Conservation (phyloP, 2,113 vertebrate species). For the Lathamus discolor region DNA sequence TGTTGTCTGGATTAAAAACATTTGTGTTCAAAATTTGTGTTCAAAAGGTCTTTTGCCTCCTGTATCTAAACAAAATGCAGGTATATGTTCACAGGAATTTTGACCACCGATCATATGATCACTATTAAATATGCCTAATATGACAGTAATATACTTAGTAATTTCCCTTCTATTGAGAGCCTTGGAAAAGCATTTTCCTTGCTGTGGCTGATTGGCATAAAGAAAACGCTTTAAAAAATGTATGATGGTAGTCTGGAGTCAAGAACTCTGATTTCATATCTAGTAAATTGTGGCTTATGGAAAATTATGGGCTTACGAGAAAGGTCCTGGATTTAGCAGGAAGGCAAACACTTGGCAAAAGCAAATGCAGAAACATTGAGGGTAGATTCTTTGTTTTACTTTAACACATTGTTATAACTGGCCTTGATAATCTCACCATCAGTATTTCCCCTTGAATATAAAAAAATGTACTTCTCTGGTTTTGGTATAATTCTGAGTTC, state of each 20-base stretch:
- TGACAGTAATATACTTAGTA: not conserved
- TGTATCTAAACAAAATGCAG: not conserved
- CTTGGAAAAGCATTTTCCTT: not conserved
- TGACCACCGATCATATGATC: not conserved
- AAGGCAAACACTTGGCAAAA: not conserved
- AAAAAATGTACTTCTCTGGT: not conserved
- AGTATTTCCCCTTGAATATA: not conserved
- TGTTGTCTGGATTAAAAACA: not conserved
- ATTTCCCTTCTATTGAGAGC: not conserved
- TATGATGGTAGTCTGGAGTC: not conserved
- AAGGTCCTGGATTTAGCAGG: not conserved
- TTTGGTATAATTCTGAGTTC: not conserved
- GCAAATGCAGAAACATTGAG: not conserved
- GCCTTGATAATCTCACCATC: not conserved
- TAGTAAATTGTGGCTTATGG: not conserved
- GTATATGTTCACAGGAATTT: not conserved
- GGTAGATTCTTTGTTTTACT: not conserved
- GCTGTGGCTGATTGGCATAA: not conserved
- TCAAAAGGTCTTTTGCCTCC: not conserved
- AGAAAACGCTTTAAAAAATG: not conserved
- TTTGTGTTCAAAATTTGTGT: not conserved
- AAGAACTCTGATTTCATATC: not conserved
- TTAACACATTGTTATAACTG: not conserved
- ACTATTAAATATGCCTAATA: not conserved
- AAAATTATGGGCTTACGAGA: not conserved